These are phyloP conservation scores for Malurus leucopterus DNA, from an alignment of 2,797 vertebrate species.

Conservation along the genomic window DNA sequence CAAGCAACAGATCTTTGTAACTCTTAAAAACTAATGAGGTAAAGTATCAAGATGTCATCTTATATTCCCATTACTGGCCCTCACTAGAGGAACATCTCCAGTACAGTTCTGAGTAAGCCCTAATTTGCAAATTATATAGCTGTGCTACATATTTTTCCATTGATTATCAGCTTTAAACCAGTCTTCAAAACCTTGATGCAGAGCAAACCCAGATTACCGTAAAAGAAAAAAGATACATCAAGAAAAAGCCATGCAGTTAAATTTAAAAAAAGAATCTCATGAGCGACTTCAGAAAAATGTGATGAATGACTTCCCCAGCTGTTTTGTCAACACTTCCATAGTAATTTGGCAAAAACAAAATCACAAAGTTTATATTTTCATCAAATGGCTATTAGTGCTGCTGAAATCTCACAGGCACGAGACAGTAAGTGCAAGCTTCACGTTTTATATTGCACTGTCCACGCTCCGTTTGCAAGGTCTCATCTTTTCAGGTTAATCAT, in stretches of 20 bases:
- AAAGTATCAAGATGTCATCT: neutral
- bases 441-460: neutral
- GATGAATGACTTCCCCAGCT: constrained; percentile 33
- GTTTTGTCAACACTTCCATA: constrained; percentile 61
- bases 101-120: neutral
- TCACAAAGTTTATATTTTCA: constrained; percentile 28
- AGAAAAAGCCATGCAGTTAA: constrained; percentile 11
- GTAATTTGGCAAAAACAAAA: constrained; percentile 60
- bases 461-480: neutral
- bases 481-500: neutral
- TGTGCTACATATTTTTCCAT: neutral
- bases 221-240: neutral
- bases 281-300: constrained; percentile 41
- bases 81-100: neutral
- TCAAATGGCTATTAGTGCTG: neutral
- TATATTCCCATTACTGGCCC: neutral
- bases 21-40: neutral
- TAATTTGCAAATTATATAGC: neutral
- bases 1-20: neutral
- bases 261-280: constrained; percentile 34
- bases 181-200: neutral
- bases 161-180: neutral
- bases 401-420: neutral
- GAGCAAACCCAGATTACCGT: neutral
- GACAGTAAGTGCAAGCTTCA: neutral